Base-by-base conservation (phyloP, 2,113 vertebrate genomes). In the Haplochromis vanheusdeni region DNA sequence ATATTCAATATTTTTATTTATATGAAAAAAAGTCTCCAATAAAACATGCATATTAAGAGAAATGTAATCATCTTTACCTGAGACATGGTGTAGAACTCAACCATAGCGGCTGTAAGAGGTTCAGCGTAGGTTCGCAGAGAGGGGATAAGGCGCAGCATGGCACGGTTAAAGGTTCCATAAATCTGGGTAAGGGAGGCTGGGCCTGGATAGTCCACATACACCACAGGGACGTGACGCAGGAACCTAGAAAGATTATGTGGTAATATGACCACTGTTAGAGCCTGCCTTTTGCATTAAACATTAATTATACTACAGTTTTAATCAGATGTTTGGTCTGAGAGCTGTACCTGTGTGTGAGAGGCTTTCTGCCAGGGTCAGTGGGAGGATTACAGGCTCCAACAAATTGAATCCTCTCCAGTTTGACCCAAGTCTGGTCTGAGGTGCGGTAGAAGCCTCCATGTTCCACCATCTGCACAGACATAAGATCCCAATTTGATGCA, bases 11-110 rank as follows among this genome's bases (percentile, higher is more conserved):
- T 21, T 37, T 56, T 40, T 13, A 37, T 33, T 6, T 5, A 37
- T 23, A n/a, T 10, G 13, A 45, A 79, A 31, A 28, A 62, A 55
- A 54, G 8, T 5, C 3, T 58, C 21, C 2, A 79, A 35, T 54
- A 31, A 62, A 51, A 47, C 4, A 47, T 17, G 3, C 1, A 3
- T 75, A 3, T 90, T 33, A 77, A 31, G 3, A 33, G 8, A 45
- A 12, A 56, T 68, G 47, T 9, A 23, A 19, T 17, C 4, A 14
- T 26, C 7, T 11, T 86, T 94, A 99, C 99, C 98, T 99, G 99
- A 75, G 99, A 99, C 98, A 99, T 99, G 35, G 97, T 99, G 94
- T 99, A 99, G 95, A 99, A 99, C 91, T 99, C 99, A 31, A 99
- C 99, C 99, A 99, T 99, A 80, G 99, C 99, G 6, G 98, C 98